phyloP scores from a whole-genome alignment of 2,113 vertebrate genomes.

The Podilymbus podiceps region DNA sequence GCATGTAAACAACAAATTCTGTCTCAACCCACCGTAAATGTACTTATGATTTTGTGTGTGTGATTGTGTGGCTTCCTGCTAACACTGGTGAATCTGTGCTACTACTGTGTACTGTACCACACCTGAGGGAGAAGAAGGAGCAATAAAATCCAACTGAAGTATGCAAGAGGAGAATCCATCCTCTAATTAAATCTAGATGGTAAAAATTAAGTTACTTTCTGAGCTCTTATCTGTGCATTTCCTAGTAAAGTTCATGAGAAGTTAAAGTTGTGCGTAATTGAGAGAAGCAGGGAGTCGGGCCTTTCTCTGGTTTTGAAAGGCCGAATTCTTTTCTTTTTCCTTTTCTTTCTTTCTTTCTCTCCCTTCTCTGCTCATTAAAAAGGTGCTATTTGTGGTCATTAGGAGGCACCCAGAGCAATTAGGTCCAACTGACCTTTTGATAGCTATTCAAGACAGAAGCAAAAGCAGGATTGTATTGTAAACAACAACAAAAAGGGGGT shows the following conservation, averaged over 20 bases:
- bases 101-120: neutral
- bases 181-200: neutral
- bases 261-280: neutral
- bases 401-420: slow-evolving; percentile 80
- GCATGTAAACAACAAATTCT: neutral
- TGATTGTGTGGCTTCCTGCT: neutral
- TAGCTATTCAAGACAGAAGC: slow-evolving; percentile 84
- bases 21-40: neutral
- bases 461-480: slow-evolving; percentile 69
- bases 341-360: slow-evolving; percentile 28
- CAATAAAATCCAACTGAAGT: neutral
- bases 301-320: slow-evolving; percentile 50
- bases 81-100: neutral
- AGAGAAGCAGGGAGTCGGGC: neutral
- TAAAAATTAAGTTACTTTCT: neutral
- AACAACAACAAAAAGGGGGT: slow-evolving; percentile 64
- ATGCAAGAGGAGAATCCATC: neutral
- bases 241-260: slow-evolving; percentile 11
- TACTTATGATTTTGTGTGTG: neutral
- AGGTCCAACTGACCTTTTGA: slow-evolving; percentile 77
- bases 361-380: slow-evolving; percentile 55
- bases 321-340: slow-evolving; percentile 26
- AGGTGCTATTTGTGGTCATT: slow-evolving; percentile 75
- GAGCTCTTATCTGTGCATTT: neutral
- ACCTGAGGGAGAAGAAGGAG: neutral